phyloP scores from a whole-genome alignment of 2,113 vertebrate species.

The Myotis yumanensis region DNA sequence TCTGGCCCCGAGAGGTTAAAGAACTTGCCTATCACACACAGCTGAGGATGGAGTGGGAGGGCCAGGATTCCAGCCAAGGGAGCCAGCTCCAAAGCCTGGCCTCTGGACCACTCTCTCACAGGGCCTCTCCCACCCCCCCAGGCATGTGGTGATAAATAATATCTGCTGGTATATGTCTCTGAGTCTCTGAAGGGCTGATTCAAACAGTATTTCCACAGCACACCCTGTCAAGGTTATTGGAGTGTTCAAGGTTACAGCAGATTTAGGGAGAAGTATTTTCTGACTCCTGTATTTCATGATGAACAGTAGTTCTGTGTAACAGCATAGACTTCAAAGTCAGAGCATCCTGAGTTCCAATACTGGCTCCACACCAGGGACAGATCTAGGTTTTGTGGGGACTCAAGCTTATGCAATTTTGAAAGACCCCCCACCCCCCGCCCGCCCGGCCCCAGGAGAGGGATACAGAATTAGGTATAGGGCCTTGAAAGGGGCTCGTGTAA shows the following conservation, averaged over 20 bases:
- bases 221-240: background rate
- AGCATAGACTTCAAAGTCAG: background rate
- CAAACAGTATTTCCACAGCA: background rate
- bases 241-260: background rate
- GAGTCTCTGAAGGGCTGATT: background rate
- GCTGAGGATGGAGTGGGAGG: background rate
- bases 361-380: background rate
- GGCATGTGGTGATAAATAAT: background rate
- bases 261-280: background rate
- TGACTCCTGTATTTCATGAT: background rate
- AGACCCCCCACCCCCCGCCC: background rate
- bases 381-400: background rate
- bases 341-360: background rate
- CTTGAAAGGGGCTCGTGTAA: background rate
- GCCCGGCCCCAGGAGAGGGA: background rate
- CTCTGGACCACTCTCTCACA: background rate
- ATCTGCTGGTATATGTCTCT: background rate
- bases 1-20: background rate
- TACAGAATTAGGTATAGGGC: background rate
- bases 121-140: background rate
- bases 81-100: background rate
- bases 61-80: background rate
- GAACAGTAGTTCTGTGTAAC: background rate
- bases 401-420: background rate
- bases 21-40: background rate